Percentiles rank a stretch among this genome's conserved stretches.
phyloP scores from a whole-genome alignment of 2,113 vertebrate genomes.

The Maylandia zebra region DNA sequence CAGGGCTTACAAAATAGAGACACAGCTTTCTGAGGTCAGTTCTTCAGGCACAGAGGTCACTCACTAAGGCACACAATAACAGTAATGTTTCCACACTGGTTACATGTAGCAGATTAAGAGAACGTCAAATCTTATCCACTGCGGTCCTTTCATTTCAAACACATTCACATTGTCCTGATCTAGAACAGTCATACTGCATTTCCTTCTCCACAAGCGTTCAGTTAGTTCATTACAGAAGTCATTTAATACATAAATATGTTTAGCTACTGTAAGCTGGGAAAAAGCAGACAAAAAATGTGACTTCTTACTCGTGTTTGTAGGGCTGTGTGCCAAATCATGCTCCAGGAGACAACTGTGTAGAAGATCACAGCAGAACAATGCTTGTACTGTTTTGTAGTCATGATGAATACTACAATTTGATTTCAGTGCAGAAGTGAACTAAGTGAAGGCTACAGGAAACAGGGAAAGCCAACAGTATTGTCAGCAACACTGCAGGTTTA shows the following conservation, averaged over 20 bases:
- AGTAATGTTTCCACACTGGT: not conserved
- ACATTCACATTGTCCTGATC: not conserved
- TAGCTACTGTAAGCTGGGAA: not conserved
- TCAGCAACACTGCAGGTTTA: not conserved
- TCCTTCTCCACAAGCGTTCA: not conserved
- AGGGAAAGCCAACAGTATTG: not conserved
- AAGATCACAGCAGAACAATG: not conserved
- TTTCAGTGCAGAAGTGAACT: not conserved
- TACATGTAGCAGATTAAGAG: not conserved
- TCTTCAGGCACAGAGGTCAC: not conserved
- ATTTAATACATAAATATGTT: not conserved
- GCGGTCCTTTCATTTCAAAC: not conserved
- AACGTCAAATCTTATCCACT: rapidly evolving
- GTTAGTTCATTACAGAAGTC: not conserved
- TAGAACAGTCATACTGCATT: not conserved
- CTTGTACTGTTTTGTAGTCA: not conserved
- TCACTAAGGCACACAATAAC: not conserved
- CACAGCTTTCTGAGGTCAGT: not conserved
- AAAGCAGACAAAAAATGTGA: not conserved
- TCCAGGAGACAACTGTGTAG: not conserved
- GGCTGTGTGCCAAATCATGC: not conserved
- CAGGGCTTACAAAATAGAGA: not conserved
- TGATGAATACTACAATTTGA: not conserved
- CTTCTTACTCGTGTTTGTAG: not conserved
- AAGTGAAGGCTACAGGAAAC: not conserved